Conservation (phyloP, 2,797 vertebrate species). For the Silurus aristotelis region DNA sequence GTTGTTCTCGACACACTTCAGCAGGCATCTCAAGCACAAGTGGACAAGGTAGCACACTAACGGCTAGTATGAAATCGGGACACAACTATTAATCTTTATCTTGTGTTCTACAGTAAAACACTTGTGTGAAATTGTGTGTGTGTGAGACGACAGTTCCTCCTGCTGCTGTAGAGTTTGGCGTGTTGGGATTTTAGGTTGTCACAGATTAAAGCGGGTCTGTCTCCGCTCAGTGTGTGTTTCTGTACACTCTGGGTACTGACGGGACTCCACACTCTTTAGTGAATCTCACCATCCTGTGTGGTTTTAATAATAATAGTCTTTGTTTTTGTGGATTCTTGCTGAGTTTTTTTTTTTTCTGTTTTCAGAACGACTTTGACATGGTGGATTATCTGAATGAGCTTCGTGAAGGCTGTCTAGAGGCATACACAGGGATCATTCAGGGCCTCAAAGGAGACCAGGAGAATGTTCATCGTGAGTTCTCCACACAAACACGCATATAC, state of each 20-base stretch:
- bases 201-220: conserved; percentile 30
- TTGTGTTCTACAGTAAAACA: not conserved
- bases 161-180: not conserved
- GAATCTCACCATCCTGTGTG: not conserved
- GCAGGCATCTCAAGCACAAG: conserved; percentile 95
- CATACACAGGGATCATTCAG: conserved; percentile 96
- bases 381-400: conserved; percentile 98
- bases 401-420: conserved; percentile 94
- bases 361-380: conserved; percentile 97
- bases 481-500: no score
- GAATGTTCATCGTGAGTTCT: conserved; percentile 93
- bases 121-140: not conserved
- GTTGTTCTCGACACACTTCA: conserved; percentile 96
- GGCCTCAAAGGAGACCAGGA: conserved; percentile 98
- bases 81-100: not conserved
- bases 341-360: not conserved
- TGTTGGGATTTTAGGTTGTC: conserved; percentile 29
- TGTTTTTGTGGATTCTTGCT: not conserved
- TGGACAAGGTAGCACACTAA: conserved; percentile 84
- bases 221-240: conserved; percentile 15
- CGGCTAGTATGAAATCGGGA: not conserved
- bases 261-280: not conserved
- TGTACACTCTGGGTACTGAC: conserved; percentile 16
- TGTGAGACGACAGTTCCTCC: conserved; percentile 29
- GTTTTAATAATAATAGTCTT: not conserved